Conservation (phyloP, 2,797 vertebrate genomes). For the Arnoldichthys spilopterus region DNA sequence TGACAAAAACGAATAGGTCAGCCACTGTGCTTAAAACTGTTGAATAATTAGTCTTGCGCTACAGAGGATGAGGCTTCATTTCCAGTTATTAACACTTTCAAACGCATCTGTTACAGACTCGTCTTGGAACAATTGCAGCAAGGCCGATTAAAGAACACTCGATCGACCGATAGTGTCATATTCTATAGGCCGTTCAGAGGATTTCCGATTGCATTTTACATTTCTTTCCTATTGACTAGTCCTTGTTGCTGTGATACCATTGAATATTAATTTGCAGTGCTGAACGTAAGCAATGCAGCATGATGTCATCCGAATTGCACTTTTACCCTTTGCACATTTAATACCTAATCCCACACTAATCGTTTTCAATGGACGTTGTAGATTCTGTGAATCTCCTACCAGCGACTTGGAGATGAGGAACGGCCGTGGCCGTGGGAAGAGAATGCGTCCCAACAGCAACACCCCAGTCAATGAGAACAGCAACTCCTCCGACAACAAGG, state of each 20-base stretch:
- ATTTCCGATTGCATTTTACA: neutral
- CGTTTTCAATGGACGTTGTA: constrained; percentile 56
- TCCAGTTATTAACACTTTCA: neutral
- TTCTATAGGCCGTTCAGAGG: neutral
- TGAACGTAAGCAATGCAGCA: neutral
- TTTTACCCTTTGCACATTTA: neutral
- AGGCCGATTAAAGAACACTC: constrained; percentile 12
- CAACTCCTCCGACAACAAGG: constrained; percentile 87
- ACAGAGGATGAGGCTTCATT: constrained; percentile 11
- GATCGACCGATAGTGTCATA: neutral
- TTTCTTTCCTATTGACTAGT: neutral
- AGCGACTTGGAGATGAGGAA: constrained; percentile 99
- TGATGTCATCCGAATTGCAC: constrained; percentile 6
- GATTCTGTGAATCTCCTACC: constrained; percentile 98
- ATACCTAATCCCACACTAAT: constrained; percentile 9
- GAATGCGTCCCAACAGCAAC: constrained; percentile 96
- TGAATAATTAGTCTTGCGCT: constrained; percentile 14
- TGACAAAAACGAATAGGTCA: constrained; percentile 16
- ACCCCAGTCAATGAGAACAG: constrained; percentile 89
- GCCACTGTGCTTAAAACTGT: constrained; percentile 9
- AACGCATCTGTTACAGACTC: neutral
- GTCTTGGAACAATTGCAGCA: neutral
- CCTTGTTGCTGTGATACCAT: neutral
- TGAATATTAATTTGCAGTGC: neutral
- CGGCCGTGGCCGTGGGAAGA: constrained; percentile 93